Percentiles rank a stretch among this genome's conserved stretches.
phyloP scores from a whole-genome alignment of 2,797 vertebrate genomes.

The Sardinella longiceps region DNA sequence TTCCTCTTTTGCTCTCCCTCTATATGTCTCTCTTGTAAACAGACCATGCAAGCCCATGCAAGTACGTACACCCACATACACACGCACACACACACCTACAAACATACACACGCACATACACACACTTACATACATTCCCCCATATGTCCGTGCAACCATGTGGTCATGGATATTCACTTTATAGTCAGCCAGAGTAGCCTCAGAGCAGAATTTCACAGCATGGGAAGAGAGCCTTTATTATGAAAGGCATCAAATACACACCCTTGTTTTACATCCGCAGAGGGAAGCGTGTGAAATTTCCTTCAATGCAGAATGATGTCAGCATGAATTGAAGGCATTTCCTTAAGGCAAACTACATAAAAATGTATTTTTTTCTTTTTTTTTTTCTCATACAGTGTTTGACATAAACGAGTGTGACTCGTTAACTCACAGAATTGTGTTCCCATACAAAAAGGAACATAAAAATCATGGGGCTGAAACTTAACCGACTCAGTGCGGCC shows the following conservation, averaged over 20 bases:
- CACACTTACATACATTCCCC: neutral
- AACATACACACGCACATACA: neutral
- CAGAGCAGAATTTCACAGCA: slow-evolving; percentile 5
- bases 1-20: too few species aligned
- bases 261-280: neutral
- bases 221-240: neutral
- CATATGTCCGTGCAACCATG: neutral
- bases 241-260: neutral
- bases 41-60: too few species aligned
- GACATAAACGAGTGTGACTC: neutral
- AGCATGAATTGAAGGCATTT: neutral
- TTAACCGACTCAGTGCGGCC: neutral
- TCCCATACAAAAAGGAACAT: slow-evolving; percentile 12
- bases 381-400: neutral
- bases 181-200: neutral
- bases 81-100: neutral
- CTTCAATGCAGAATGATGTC: slow-evolving; percentile 1
- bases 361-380: neutral
- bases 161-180: neutral
- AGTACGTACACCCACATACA: neutral
- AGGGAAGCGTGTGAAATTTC: neutral
- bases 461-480: neutral
- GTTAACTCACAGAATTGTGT: neutral
- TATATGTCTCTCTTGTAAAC: too few species aligned
- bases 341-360: neutral